Percentiles rank a stretch among this genome's conserved stretches.
phyloP scores from a whole-genome alignment of 1,140 invertebrate genomes.

The Aphelinus certus region DNA sequence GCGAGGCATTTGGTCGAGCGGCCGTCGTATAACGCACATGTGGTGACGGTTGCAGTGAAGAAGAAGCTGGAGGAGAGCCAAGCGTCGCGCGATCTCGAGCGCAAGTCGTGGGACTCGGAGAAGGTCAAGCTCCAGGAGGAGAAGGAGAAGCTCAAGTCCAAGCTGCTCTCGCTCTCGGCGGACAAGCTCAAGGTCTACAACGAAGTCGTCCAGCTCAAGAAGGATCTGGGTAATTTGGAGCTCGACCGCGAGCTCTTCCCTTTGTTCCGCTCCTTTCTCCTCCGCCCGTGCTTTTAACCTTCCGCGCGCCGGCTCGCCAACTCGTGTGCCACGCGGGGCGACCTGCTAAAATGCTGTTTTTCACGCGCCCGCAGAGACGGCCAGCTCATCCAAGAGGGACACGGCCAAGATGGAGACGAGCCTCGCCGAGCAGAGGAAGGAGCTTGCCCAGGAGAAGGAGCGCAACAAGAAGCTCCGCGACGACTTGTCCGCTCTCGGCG shows the following conservation, averaged over 20 bases:
- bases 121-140: slow-evolving; percentile 70
- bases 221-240: slow-evolving; percentile 55
- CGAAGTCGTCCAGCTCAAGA: slow-evolving; percentile 61
- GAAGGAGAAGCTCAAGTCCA: slow-evolving; percentile 69
- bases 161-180: slow-evolving; percentile 60
- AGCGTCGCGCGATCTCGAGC: slow-evolving; percentile 67
- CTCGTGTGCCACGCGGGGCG: no score
- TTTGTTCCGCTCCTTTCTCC: background rate
- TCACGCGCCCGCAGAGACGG: slow-evolving; percentile 47
- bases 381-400: slow-evolving; percentile 57
- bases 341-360: background rate
- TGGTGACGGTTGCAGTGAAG: slow-evolving; percentile 55
- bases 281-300: background rate
- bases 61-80: slow-evolving; percentile 70
- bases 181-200: slow-evolving; percentile 63
- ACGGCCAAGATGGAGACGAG: slow-evolving; percentile 54
- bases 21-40: no score
- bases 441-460: slow-evolving; percentile 59
- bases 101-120: slow-evolving; percentile 63
- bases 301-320: no score
- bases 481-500: slow-evolving; percentile 56
- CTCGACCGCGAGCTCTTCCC: background rate
- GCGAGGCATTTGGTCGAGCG: no score
- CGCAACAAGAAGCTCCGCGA: slow-evolving; percentile 60
- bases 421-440: slow-evolving; percentile 57